Percentiles rank a stretch among this genome's conserved stretches.
phyloP scores from a whole-genome alignment of 2,113 vertebrate genomes.

The Chloropsis cyanopogon region DNA sequence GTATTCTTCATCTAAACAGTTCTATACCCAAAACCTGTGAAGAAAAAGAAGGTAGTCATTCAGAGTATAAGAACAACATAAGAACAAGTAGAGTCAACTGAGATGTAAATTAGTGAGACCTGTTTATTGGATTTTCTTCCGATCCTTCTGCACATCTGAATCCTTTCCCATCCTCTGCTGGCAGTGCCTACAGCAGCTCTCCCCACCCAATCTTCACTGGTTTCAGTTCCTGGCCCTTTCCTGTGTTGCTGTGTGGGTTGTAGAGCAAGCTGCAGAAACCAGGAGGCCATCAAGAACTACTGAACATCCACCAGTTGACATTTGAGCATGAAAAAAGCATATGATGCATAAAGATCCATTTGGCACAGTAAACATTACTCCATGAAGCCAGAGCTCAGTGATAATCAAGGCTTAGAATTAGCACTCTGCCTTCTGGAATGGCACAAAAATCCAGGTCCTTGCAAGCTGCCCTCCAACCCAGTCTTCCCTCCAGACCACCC shows the following conservation, averaged over 20 bases:
- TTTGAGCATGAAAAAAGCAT: not conserved
- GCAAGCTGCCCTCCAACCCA: not conserved
- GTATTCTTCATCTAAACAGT: not conserved
- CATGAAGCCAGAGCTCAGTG: not conserved
- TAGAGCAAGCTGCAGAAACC: not conserved
- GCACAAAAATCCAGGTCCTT: not conserved
- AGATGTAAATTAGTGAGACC: not conserved
- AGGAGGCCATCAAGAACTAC: not conserved
- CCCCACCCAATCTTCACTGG: not conserved
- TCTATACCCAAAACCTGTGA: not conserved
- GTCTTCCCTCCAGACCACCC: not conserved
- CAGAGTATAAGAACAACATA: not conserved
- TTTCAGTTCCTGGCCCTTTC: not conserved
- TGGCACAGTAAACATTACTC: not conserved
- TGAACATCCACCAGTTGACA: not conserved
- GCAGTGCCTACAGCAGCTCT: not conserved
- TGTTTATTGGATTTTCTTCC: not conserved
- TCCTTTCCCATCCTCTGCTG: not conserved
- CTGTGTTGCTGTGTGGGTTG: not conserved
- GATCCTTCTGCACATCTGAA: not conserved
- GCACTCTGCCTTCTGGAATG: fast-evolving
- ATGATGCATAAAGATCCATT: not conserved
- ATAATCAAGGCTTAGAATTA: not conserved
- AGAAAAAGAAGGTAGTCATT: not conserved
- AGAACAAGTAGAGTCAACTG: not conserved